Evolutionary conservation across 1,140 invertebrate genomes (phyloP), one percentile per base, ranked within the genome.

Genomic region (Orchestia grillus): DNA sequence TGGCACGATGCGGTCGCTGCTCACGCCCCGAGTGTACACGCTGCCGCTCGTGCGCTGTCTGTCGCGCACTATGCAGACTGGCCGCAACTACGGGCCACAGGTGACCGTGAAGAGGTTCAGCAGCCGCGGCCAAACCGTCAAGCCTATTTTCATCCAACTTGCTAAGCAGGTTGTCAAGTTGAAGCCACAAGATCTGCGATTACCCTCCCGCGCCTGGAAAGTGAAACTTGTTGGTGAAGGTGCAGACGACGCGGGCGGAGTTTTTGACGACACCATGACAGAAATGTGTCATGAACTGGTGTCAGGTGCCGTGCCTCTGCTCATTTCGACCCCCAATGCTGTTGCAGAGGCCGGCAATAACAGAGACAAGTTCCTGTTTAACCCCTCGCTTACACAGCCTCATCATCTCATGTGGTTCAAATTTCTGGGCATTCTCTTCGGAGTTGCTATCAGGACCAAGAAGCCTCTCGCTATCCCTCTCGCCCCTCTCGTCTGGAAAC

Each of bases 231-330:
- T 98, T 28, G 98, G 98, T 0, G 98, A 98, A 97, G 98, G 98
- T 6, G 98, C 98, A 11, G 98, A 98, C 97, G 98, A 98, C 97
- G 98, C 98, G 42, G 97, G 98, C 0, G 98, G 98, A 42, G 98
- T 98, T 36, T 98, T 98, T 97, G 98, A 98, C 97, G 98, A 98
- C 97, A 98, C 98, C 0, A 98, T 98, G 53, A 98, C 98, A 6
- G 98, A 98, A 97, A 98, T 98, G 98, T 98, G 98, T 97, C 97
- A 98, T 96, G 98, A 98, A 97, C 97, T 98, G 28, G 97, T 97
- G 41, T 97, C 97, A 41, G 98, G 97, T 8, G 97, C 97, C 8
- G 97, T 98, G 0, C 98, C 98, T 44, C 97, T 98, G 41, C 97
- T 98, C 41, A 97, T 98, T 36, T 98, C 98, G 19, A 98, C 98